These are phyloP conservation scores for Artemia sp. DNA, from an alignment of 2,888 invertebrate species.

Conservation along the genomic window DNA sequence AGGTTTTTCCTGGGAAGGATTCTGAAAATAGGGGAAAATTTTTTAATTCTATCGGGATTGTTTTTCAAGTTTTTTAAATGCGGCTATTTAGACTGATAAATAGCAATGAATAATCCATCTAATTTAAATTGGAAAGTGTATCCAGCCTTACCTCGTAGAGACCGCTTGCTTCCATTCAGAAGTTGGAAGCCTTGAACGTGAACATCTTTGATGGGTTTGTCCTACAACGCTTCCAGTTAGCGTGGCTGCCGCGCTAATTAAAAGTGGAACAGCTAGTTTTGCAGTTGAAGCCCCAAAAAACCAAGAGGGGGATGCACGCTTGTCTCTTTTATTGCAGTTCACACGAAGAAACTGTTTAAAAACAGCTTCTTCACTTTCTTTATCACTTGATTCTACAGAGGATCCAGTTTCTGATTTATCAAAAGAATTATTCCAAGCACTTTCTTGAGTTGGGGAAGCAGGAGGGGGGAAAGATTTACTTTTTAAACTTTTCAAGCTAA, in stretches of 20 bases:
- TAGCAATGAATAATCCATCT: no score
- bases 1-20: no score
- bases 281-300: constrained; percentile 13
- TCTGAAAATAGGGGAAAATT: no score
- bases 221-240: not conserved
- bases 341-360: not conserved
- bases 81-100: no score
- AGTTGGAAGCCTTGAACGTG: constrained; percentile 1
- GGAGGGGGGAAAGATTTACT: constrained; percentile 18
- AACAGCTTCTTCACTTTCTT: not conserved
- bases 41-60: no score
- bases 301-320: not conserved
- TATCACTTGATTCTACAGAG: constrained; percentile 10
- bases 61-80: no score
- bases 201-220: not conserved
- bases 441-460: not conserved
- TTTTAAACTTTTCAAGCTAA: constrained; percentile 17
- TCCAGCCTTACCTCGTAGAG: not conserved
- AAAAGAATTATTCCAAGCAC: not conserved
- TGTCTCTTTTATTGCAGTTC: not conserved
- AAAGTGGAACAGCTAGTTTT: constrained; percentile 4
- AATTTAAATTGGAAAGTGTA: no score
- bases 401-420: constrained; percentile 10
- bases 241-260: not conserved
- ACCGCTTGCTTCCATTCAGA: constrained; percentile 12